Conservation (phyloP, 2,888 invertebrate genomes). For the Atrina japonica region DNA sequence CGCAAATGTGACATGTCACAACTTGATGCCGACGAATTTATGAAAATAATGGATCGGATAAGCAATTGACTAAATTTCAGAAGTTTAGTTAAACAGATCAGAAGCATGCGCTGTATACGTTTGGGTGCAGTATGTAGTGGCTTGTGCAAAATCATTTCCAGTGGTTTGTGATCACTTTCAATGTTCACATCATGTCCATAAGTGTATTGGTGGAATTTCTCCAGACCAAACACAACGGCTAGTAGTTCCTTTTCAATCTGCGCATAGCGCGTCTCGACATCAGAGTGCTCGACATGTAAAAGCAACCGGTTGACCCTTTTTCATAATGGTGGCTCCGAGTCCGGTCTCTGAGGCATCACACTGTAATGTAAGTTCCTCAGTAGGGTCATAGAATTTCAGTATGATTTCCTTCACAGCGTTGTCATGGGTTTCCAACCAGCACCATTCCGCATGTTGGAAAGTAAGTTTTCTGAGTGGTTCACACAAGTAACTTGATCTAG, state of each 20-base stretch:
- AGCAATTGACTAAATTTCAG: too few relatives aligned
- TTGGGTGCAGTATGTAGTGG: too few relatives aligned
- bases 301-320: constrained; percentile 38
- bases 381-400: constrained; percentile 36
- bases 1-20: too few relatives aligned
- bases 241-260: constrained; percentile 50
- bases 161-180: too few relatives aligned
- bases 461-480: constrained; percentile 51
- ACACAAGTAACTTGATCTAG: constrained; percentile 43
- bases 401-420: neutral
- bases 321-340: constrained; percentile 42
- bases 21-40: too few relatives aligned
- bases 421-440: constrained; percentile 1
- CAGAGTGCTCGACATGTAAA: constrained; percentile 28
- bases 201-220: constrained; percentile 44
- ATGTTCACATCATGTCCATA: too few relatives aligned
- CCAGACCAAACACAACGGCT: constrained; percentile 41
- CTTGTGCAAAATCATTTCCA: too few relatives aligned
- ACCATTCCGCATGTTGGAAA: constrained; percentile 37
- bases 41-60: too few relatives aligned
- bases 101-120: too few relatives aligned
- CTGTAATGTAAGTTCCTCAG: constrained; percentile 31
- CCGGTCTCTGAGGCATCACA: constrained; percentile 38
- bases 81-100: too few relatives aligned
- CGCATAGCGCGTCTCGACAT: neutral